These are phyloP conservation scores for Anadara kagoshimensis DNA, from an alignment of 1,140 invertebrate species.

Conservation along the genomic window DNA sequence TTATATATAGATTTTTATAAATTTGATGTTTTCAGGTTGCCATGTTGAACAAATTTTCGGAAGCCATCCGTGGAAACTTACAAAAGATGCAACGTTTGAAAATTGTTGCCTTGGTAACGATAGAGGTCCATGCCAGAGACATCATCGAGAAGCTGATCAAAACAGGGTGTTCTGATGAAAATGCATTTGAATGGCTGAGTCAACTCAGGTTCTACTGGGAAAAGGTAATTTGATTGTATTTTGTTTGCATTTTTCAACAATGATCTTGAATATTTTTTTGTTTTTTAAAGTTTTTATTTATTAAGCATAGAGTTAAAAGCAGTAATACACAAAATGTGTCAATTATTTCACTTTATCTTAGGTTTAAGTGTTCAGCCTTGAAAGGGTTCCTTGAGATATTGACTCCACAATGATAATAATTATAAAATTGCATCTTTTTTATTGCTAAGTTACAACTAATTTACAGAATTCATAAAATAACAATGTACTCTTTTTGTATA, in stretches of 20 bases:
- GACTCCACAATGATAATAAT: no score
- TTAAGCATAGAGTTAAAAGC: neutral
- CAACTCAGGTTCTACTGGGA: conserved; percentile 75
- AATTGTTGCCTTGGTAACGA: conserved; percentile 85
- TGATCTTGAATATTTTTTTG: no score
- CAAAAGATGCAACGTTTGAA: conserved; percentile 86
- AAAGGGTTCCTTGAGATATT: no score
- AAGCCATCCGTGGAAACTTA: conserved; percentile 84
- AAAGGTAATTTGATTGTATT: conserved; percentile 65
- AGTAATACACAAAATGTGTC: neutral
- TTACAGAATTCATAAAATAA: no score
- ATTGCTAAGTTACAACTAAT: no score
- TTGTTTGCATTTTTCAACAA: no score
- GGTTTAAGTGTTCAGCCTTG: no score
- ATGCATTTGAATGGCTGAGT: conserved; percentile 77
- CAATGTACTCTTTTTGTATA: no score
- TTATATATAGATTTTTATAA: no score
- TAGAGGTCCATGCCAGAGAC: conserved; percentile 91
- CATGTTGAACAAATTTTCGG: conserved; percentile 84
- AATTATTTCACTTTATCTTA: no score
- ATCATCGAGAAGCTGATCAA: conserved; percentile 86
- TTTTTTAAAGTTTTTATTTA: no score
- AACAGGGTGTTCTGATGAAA: conserved; percentile 81
- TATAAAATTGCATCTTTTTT: no score
- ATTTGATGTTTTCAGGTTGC: conserved; percentile 53